Evolutionary conservation across 2,113 vertebrate species (phyloP).

Genomic region (Phyllostomus hastatus): DNA sequence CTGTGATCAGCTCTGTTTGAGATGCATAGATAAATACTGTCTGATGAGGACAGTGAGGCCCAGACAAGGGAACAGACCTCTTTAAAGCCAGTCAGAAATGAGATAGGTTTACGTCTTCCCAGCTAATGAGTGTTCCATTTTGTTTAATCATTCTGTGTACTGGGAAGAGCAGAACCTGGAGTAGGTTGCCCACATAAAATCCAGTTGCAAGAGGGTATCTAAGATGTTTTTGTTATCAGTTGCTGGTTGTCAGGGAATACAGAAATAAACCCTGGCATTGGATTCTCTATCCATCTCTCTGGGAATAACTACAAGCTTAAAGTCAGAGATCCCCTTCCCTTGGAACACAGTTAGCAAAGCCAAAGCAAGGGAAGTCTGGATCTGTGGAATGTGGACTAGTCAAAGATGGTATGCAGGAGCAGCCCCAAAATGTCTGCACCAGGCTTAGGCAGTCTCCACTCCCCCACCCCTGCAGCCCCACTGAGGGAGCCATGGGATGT

Average conservation of each 20-base stretch:
- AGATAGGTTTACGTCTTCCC: neutral
- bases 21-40: neutral
- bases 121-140: conserved; percentile 39
- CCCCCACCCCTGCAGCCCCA: neutral
- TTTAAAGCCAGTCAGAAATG: conserved; percentile 18
- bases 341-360: neutral
- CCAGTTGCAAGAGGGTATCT: conserved; percentile 42
- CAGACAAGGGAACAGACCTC: conserved; percentile 7
- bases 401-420: neutral
- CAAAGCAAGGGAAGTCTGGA: neutral
- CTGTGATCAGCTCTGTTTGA: neutral
- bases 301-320: neutral
- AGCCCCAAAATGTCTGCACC: neutral
- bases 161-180: neutral
- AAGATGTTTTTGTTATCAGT: conserved; percentile 43
- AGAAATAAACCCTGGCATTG: neutral
- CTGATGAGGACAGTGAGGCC: neutral
- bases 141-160: conserved; percentile 14
- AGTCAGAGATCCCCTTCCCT: neutral
- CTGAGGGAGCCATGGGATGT: conserved; percentile 54
- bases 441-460: conserved; percentile 17
- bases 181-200: neutral
- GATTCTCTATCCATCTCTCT: neutral
- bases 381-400: neutral
- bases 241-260: neutral